Percentiles rank a stretch among this genome's conserved stretches.
These are phyloP conservation scores for Neodon shergylaensis DNA, from an alignment of 2,113 vertebrate species.

Conservation along the genomic window DNA sequence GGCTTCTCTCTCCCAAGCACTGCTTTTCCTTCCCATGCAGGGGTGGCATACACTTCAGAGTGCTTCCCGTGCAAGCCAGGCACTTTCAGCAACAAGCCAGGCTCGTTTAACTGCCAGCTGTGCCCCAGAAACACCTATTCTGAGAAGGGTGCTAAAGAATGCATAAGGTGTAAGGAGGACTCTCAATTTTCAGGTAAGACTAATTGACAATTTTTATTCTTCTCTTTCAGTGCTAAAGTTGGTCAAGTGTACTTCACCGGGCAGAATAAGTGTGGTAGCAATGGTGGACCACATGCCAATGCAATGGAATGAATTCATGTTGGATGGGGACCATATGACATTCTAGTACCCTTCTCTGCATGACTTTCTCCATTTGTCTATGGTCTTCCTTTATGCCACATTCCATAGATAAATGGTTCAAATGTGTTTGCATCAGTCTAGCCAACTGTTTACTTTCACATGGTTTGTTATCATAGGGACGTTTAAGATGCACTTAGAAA, in stretches of 20 bases:
- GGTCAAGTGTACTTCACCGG: not conserved
- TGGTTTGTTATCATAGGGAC: not conserved
- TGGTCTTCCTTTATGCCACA: not conserved
- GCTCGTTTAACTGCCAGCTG: slow-evolving; percentile 90
- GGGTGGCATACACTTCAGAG: slow-evolving; percentile 97
- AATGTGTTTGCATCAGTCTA: not conserved
- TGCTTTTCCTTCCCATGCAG: slow-evolving; percentile 81
- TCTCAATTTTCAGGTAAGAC: slow-evolving; percentile 92
- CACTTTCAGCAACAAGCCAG: slow-evolving; percentile 91
- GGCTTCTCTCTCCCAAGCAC: not conserved
- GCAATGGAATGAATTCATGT: not conserved
- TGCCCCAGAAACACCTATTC: slow-evolving; percentile 95
- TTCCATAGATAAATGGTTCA: not conserved
- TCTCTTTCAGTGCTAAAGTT: not conserved
- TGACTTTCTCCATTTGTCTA: not conserved
- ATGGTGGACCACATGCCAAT: not conserved
- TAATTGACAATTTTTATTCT: not conserved
- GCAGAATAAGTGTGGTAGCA: not conserved
- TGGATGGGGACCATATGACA: not conserved
- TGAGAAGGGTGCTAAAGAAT: slow-evolving; percentile 94
- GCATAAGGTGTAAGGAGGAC: slow-evolving; percentile 89
- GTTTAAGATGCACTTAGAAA: not conserved
- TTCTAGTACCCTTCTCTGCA: not conserved
- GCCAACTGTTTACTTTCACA: not conserved
- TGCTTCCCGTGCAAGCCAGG: slow-evolving; percentile 97